Conservation (phyloP, 2,797 vertebrate species). For the Acanthurus tractus region DNA sequence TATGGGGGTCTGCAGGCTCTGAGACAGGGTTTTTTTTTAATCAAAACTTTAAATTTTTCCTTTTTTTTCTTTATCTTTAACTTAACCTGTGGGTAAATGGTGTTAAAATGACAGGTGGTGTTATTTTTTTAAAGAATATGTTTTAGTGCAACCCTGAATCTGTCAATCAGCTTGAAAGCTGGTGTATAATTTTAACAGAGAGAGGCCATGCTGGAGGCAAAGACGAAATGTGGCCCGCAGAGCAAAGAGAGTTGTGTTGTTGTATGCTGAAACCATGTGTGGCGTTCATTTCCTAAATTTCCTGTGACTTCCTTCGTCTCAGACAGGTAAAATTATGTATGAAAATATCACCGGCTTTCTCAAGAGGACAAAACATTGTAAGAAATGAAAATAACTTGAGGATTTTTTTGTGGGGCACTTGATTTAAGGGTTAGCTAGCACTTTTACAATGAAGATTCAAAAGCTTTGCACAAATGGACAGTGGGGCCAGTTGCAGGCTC, state of each 20-base stretch:
- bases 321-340: slow-evolving; percentile 18
- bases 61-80: not conserved
- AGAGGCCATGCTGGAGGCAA: slow-evolving; percentile 45
- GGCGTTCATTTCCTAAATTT: slow-evolving; percentile 64
- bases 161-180: too few relatives aligned
- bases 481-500: slow-evolving; percentile 16
- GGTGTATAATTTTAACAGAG: slow-evolving; percentile 35
- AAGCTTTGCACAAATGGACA: slow-evolving; percentile 42
- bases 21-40: slow-evolving; percentile 7
- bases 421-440: not conserved
- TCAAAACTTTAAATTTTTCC: slow-evolving; percentile 12
- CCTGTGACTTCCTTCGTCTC: slow-evolving; percentile 22
- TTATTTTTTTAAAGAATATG: slow-evolving; percentile 2
- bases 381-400: not conserved
- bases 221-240: slow-evolving; percentile 31
- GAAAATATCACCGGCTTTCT: slow-evolving; percentile 29
- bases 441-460: slow-evolving; percentile 18
- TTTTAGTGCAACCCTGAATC: too few relatives aligned
- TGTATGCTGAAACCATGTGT: slow-evolving; percentile 45
- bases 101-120: slow-evolving; percentile 13
- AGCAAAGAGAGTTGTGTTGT: slow-evolving; percentile 33
- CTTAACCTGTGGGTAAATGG: not conserved
- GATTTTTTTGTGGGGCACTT: not conserved
- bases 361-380: not conserved
- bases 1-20: slow-evolving; percentile 32